Percentiles rank a stretch among this genome's conserved stretches.
phyloP scores from a whole-genome alignment of 2,888 invertebrate genomes.

The Heliconius aoede region DNA sequence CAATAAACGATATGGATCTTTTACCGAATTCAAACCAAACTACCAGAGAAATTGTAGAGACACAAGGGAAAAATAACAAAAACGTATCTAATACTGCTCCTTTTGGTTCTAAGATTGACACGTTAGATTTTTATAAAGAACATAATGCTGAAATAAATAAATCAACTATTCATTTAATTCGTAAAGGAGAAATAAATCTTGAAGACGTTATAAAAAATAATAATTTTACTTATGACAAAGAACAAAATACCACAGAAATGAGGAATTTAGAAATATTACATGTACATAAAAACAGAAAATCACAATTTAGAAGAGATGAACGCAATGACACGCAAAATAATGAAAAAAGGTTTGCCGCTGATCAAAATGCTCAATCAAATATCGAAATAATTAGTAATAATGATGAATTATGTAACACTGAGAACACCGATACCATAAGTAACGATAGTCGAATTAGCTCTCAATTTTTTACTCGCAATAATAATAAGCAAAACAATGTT shows the following conservation, averaged over 20 bases:
- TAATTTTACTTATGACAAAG: not conserved
- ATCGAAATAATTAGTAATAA: not conserved
- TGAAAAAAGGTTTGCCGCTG: not conserved
- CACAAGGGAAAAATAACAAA: not conserved
- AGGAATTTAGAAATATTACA: not conserved
- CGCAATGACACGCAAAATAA: not conserved
- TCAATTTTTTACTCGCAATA: conserved; percentile 11
- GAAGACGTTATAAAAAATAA: not conserved
- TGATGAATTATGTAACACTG: not conserved
- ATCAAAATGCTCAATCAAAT: conserved; percentile 6
- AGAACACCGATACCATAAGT: not conserved
- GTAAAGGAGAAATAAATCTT: not conserved
- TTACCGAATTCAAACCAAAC: not conserved
- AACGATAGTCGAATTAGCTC: not conserved
- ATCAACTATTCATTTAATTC: not conserved
- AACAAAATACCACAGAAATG: not conserved
- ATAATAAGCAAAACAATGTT: conserved; percentile 45
- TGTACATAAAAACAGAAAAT: not conserved
- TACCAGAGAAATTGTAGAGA: not conserved
- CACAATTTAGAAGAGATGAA: not conserved
- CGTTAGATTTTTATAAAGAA: not conserved
- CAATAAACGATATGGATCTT: not conserved
- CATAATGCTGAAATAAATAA: not conserved
- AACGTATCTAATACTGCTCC: not conserved
- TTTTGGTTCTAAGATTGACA: not conserved